Percentiles rank a stretch among this genome's conserved stretches.
These are phyloP conservation scores for Equus quagga DNA, from an alignment of 2,113 vertebrate genomes.

Conservation along the genomic window DNA sequence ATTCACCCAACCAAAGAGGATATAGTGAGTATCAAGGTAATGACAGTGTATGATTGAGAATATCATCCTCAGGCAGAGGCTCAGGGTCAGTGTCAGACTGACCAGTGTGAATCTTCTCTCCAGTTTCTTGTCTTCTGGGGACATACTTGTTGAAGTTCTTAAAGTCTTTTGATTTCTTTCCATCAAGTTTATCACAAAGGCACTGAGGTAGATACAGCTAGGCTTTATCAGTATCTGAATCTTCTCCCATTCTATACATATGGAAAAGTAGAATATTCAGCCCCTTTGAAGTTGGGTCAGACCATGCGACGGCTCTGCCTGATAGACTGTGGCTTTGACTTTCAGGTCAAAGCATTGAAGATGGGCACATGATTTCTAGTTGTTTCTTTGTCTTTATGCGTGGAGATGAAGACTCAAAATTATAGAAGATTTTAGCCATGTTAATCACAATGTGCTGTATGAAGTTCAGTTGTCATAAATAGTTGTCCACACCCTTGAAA, in stretches of 20 bases:
- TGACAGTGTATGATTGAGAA: not conserved
- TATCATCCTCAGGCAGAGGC: not conserved
- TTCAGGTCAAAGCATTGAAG: not conserved
- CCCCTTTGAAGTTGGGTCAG: not conserved
- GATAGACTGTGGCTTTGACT: not conserved
- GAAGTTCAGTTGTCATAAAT: not conserved
- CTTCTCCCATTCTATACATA: not conserved
- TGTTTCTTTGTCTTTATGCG: not conserved
- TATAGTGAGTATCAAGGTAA: not conserved
- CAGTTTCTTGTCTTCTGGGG: not conserved
- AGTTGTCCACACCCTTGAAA: not conserved
- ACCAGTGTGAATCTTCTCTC: not conserved
- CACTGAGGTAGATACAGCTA: not conserved
- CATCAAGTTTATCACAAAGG: not conserved
- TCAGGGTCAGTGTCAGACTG: not conserved
- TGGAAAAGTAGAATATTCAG: not conserved
- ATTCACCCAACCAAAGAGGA: not conserved
- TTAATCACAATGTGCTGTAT: not conserved
- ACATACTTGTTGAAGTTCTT: not conserved
- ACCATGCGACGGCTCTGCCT: not conserved
- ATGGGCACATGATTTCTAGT: not conserved
- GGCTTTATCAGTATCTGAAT: not conserved
- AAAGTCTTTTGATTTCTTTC: not conserved
- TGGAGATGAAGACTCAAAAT: not conserved
- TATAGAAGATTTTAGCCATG: not conserved